Evolutionary conservation across 2,113 vertebrate species (phyloP).

Genomic region (Eudyptes chrysolophus): DNA sequence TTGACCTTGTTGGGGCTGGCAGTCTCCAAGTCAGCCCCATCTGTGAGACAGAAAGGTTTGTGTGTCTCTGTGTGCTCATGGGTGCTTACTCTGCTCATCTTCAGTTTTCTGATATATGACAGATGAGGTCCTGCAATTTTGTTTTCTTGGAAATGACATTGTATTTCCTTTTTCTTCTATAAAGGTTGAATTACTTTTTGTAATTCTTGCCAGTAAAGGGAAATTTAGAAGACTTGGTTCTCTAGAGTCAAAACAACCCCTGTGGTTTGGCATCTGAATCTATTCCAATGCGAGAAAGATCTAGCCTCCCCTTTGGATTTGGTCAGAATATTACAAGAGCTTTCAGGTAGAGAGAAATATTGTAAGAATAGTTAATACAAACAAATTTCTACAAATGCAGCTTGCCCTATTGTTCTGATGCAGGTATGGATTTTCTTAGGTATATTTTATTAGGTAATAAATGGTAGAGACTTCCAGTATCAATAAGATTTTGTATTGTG

Average conservation of each 20-base stretch:
- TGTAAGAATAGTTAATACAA: not conserved
- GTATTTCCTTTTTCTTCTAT: not conserved
- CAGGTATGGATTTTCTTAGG: not conserved
- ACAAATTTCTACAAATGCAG: not conserved
- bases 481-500: not conserved
- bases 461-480: not conserved
- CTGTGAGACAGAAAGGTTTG: not conserved
- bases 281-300: not conserved
- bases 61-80: not conserved
- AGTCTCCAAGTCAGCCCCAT: not conserved
- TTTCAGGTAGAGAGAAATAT: not conserved
- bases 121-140: not conserved
- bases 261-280: slow-evolving; percentile 1
- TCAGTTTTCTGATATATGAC: not conserved
- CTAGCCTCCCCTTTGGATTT: not conserved
- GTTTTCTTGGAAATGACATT: not conserved
- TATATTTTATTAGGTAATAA: not conserved
- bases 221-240: not conserved
- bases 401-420: not conserved
- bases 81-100: not conserved
- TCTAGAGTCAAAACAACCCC: not conserved
- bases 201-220: not conserved
- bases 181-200: not conserved
- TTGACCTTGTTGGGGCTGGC: not conserved
- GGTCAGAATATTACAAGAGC: not conserved